Evolutionary conservation across 64 coral and sea anemone genomes (phyloP), one percentile per base, ranked within the genome.

Genomic region (Platygyra sinensis): DNA sequence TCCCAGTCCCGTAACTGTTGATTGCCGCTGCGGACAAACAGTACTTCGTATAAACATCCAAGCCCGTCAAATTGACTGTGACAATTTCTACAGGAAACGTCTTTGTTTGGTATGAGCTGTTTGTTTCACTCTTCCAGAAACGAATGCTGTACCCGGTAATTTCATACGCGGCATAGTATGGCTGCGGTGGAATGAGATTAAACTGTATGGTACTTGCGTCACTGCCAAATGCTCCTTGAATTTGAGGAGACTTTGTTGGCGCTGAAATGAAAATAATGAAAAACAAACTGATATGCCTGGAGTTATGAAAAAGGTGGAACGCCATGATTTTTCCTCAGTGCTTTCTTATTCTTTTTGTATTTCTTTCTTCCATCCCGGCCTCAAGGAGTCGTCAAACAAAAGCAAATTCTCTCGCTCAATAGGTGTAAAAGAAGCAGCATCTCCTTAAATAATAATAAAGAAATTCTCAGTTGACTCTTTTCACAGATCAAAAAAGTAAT

Each of bases 141-240:
- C 54, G 77, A 15, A 80, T 24, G 14, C 5, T 80, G 54, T 80
- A 80, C 51, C 54, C 51, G 15, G 77, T 80, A 24, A 80, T 25
- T 25, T 80, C 28, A 22, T 60, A 61, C 51, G 54, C 77, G 77
- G 77, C 77, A 61, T 80, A 80, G 29, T 80, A 80, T 80, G 54
- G n/a, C 10, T 9, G 77, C 13, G 77, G 77, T 2, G 77, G 27
- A 80, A n/a, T 80, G 77, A 80, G 28, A 13, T 30, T 13, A 17
- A 80, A 80, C 54, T 80, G 77, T 27, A 80, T 22, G 25, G 77
- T 60, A 19, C 27, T 60, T 17, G 18, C 28, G 27, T 18, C 19
- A 30, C 22, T 33, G 27, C 25, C 28, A 2, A 18, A 29, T 3
- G 79, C 79, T 13, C 30, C 15, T 5, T 19, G 57, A 63, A 81